These are phyloP conservation scores for Neuroterus valhalla DNA, from an alignment of 1,140 invertebrate species.

Conservation along the genomic window DNA sequence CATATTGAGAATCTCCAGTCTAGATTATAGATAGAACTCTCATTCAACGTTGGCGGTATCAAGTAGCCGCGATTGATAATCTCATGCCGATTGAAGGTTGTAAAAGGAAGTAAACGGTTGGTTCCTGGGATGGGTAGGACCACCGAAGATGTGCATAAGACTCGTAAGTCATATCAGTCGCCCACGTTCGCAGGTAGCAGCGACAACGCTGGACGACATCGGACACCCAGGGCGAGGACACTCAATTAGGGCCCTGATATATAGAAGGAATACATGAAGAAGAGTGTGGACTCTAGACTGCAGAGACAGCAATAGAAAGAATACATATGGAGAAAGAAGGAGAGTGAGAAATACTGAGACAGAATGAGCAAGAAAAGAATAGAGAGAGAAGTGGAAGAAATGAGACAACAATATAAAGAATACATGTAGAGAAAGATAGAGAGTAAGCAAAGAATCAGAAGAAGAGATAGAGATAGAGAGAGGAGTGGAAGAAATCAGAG, in stretches of 20 bases:
- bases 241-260: slow-evolving; percentile 69
- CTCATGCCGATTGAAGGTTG: slow-evolving; percentile 35
- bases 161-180: slow-evolving; percentile 74
- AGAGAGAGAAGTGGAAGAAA: slow-evolving; percentile 37
- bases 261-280: slow-evolving; percentile 25
- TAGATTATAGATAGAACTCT: too few relatives aligned
- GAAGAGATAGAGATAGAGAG: slow-evolving; percentile 29
- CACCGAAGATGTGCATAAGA: slow-evolving; percentile 67
- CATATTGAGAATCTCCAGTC: too few relatives aligned
- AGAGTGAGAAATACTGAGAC: slow-evolving; percentile 28
- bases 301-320: slow-evolving; percentile 7
- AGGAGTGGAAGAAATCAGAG: slow-evolving; percentile 37
- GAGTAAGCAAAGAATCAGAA: slow-evolving; percentile 29
- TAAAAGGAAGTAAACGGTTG: slow-evolving; percentile 42
- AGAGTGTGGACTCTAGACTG: slow-evolving; percentile 35
- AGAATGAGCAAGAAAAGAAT: slow-evolving; percentile 19
- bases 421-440: slow-evolving; percentile 15
- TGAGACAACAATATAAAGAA: slow-evolving; percentile 2
- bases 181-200: slow-evolving; percentile 74
- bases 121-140: slow-evolving; percentile 67
- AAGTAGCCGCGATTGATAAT: too few relatives aligned
- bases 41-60: too few relatives aligned
- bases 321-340: slow-evolving; percentile 22
- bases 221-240: slow-evolving; percentile 75
- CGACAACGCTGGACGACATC: slow-evolving; percentile 72